Base-by-base conservation (phyloP, 2,113 vertebrate species). In the Podarcis muralis region DNA sequence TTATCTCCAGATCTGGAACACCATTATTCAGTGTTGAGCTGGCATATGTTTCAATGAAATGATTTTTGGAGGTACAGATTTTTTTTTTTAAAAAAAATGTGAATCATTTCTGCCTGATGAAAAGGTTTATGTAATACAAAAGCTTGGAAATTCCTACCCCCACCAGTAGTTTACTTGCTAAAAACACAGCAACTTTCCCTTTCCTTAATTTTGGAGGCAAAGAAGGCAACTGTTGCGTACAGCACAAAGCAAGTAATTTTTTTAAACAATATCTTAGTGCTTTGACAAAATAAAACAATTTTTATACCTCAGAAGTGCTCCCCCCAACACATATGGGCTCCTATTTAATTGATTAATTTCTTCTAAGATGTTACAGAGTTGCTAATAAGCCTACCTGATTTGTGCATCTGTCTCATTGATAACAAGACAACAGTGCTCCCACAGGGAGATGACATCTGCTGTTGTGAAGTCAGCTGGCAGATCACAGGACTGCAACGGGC, bases 401-500 rank as follows among this genome's bases (percentile, higher is more conserved):
- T 57, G 4, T 69, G 62, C 65, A 87, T 25, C 80, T 74, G 68
- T 83, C 92, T 91, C 87, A 40, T 57, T 86, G 93, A 93, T 91
- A 93, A 93, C 82, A 71, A 88, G 53, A 0, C 89, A 87, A 88
- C 75, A 59, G 87, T 84, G 91, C 75, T 94, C 92, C 94, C 82
- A 92, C 74, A 2, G 62, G 43, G 81, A 88, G 40, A 86, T 86
- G 35, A 87, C 93, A 87, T 92, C 93, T 95, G 94, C 32, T 94
- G 87, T 91, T 92, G 92, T 90, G 1, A 88, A 93, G 92, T 94
- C 93, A 95, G 91, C 94, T 92, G 94, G 94, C 93, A 94, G 94
- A 79, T 94, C 65, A 88, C 0, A 87, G 90, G 90, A 94, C 84
- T 91, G 89, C 2, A 93, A 89, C 84, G 80, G 1, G 2, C 15